These are phyloP conservation scores for Zophobas atratus DNA, from an alignment of 1,140 invertebrate genomes.

Conservation along the genomic window DNA sequence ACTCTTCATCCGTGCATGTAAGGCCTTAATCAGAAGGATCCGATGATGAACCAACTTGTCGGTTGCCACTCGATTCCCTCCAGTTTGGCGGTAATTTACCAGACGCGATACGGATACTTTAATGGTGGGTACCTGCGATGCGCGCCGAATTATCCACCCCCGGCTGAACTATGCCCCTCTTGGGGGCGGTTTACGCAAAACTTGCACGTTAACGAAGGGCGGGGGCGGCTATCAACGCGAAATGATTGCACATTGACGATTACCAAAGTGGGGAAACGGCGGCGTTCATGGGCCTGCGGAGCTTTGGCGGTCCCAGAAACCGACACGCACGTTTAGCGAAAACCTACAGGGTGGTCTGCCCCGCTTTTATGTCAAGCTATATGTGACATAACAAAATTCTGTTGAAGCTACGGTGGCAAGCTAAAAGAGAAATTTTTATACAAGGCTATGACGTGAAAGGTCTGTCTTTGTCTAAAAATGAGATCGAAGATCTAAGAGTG, in stretches of 20 bases:
- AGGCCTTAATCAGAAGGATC: slow-evolving; percentile 35
- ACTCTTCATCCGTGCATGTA: slow-evolving; percentile 37
- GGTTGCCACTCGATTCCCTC: slow-evolving; percentile 17
- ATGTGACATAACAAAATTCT: no score
- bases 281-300: no score
- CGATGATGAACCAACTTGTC: slow-evolving; percentile 6
- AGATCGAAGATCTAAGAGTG: no score
- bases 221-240: not conserved
- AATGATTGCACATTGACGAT: not conserved
- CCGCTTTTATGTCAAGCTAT: no score
- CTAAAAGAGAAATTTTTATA: no score
- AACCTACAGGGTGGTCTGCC: no score
- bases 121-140: slow-evolving; percentile 14
- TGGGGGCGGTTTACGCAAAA: slow-evolving; percentile 2
- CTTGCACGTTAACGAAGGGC: slow-evolving; percentile 14
- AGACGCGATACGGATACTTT: slow-evolving; percentile 24
- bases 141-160: slow-evolving; percentile 25
- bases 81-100: slow-evolving; percentile 31
- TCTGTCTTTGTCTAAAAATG: no score
- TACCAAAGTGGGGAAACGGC: no score
- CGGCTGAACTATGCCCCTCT: slow-evolving; percentile 10
- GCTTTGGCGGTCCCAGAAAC: no score
- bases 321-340: no score
- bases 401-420: no score
- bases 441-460: no score